Conservation (phyloP, 2,113 vertebrate species). For the Cyprinodon variegatus region DNA sequence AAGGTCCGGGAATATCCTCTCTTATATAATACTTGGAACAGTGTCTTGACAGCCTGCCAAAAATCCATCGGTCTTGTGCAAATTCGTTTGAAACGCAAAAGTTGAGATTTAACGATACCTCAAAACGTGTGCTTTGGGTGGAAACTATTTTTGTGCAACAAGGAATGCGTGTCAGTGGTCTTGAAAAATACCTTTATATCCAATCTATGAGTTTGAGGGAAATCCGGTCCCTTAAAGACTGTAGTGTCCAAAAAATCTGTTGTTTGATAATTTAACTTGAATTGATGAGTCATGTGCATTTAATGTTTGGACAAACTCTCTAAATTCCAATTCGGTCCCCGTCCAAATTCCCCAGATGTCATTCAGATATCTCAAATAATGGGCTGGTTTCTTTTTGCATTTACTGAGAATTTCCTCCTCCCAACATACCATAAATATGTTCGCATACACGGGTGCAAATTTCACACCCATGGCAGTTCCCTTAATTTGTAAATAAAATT, state of each 20-base stretch:
- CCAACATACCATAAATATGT: too few species aligned
- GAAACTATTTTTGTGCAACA: neutral
- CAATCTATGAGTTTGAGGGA: neutral
- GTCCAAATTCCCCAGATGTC: too few species aligned
- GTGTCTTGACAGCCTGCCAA: neutral
- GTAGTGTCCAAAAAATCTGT: neutral
- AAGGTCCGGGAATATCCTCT: neutral
- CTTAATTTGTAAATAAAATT: too few species aligned
- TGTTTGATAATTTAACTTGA: too few species aligned
- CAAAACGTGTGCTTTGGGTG: neutral
- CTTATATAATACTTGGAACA: neutral
- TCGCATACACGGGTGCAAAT: too few species aligned
- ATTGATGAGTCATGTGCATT: too few species aligned
- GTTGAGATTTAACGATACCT: neutral
- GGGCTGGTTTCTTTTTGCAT: too few species aligned
- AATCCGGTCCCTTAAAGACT: neutral
- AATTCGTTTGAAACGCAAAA: neutral
- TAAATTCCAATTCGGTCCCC: too few species aligned
- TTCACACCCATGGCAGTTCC: too few species aligned
- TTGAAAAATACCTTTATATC: neutral
- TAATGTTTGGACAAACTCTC: too few species aligned
- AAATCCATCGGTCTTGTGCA: neutral
- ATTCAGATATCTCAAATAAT: too few species aligned
- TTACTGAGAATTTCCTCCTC: too few species aligned
- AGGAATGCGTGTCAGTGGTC: neutral